Evolutionary conservation across 35 echinoderm and acorn worm genomes (phyloP).

Genomic region (Holothuria glaberrima): DNA sequence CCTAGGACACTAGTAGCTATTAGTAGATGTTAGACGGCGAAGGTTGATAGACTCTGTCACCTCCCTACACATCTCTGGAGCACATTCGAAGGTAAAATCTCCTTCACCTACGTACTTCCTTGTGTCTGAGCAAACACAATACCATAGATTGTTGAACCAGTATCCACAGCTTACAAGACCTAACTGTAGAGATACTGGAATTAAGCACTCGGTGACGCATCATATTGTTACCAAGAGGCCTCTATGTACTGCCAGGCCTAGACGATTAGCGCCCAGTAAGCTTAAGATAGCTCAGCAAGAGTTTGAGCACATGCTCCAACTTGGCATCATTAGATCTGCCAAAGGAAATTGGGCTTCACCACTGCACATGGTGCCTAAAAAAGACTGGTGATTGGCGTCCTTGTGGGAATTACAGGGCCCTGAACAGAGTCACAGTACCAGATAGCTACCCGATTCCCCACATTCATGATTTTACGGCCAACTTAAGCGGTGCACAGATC

Average conservation of each 20-base stretch:
- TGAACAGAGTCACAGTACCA: constrained; percentile 66
- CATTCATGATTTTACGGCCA: no score
- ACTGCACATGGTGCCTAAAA: no score
- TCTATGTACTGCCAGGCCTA: not conserved
- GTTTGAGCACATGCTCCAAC: constrained; percentile 65
- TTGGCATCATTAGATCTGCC: constrained; percentile 55
- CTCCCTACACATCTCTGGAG: constrained; percentile 1
- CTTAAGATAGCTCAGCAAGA: constrained; percentile 55
- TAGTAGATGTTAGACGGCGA: constrained; percentile 45
- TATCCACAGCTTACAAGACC: not conserved
- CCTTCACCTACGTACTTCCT: constrained; percentile 21
- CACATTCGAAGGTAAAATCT: not conserved
- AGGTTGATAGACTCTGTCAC: constrained; percentile 47
- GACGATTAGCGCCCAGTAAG: constrained; percentile 40
- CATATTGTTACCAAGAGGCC: not conserved
- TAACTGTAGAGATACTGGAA: not conserved
- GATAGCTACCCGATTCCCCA: no score
- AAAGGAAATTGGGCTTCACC: constrained; percentile 68
- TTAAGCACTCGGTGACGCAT: not conserved
- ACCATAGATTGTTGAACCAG: not conserved
- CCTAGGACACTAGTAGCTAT: constrained; percentile 40
- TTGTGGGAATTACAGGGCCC: constrained; percentile 70
- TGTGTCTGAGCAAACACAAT: not conserved
- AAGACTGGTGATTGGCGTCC: constrained; percentile 80
- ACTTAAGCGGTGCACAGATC: no score